These are phyloP conservation scores for Odocoileus virginianus DNA, from an alignment of 2,113 vertebrate species.

Conservation along the genomic window DNA sequence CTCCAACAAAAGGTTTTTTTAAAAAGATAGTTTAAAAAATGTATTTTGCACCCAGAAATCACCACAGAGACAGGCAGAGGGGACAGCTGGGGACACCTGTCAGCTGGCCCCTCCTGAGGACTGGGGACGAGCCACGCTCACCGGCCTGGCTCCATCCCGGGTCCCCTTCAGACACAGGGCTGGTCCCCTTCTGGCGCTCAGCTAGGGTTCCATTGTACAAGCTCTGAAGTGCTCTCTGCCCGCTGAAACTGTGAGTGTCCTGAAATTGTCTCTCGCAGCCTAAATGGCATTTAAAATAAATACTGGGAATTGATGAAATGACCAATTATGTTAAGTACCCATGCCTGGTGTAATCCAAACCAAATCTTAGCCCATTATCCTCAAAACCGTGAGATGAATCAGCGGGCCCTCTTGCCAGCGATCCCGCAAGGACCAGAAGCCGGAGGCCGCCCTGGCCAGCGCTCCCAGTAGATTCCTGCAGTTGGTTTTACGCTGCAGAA, in stretches of 20 bases:
- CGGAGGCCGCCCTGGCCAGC: not conserved
- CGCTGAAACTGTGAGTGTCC: not conserved
- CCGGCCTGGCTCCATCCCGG: not conserved
- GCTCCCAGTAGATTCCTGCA: not conserved
- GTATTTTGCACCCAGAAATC: not conserved
- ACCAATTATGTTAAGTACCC: slow-evolving; percentile 62
- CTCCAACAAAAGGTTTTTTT: not conserved
- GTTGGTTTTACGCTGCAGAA: not conserved
- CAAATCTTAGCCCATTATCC: slow-evolving; percentile 47
- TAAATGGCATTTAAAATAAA: slow-evolving; percentile 55
- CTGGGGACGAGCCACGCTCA: not conserved
- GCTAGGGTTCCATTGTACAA: not conserved
- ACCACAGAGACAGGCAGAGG: not conserved
- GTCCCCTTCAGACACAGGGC: not conserved
- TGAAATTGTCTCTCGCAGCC: slow-evolving; percentile 22
- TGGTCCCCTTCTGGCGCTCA: not conserved
- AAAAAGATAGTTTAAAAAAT: not conserved
- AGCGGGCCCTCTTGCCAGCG: not conserved
- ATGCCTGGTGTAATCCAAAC: slow-evolving; percentile 53
- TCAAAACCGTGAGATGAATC: not conserved
- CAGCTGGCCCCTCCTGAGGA: not conserved
- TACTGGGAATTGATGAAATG: slow-evolving; percentile 52
- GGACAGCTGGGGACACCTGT: not conserved
- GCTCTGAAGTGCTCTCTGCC: slow-evolving; percentile 42
- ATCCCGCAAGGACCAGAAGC: not conserved